Evolutionary conservation across 2,113 vertebrate species (phyloP).

Genomic region (Stercorarius parasiticus): DNA sequence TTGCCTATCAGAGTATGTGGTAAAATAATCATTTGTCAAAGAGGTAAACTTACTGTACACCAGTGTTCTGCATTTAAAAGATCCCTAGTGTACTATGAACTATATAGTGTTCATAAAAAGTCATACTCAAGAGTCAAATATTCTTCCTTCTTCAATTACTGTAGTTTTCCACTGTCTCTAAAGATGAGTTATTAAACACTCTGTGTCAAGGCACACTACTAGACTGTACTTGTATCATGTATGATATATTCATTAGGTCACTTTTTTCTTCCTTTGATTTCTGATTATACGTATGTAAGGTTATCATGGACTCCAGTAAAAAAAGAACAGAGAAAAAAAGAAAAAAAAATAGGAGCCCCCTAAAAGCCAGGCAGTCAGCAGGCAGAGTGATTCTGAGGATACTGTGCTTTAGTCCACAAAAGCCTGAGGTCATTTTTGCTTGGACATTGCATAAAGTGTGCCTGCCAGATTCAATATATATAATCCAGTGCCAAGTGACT

Average conservation of each 20-base stretch:
- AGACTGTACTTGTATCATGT: not conserved
- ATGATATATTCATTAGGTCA: conserved; percentile 39
- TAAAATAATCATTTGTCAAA: conserved; percentile 75
- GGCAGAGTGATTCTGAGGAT: not conserved
- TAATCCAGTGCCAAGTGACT: conserved; percentile 34
- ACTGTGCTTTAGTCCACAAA: not conserved
- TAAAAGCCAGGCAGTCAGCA: not conserved
- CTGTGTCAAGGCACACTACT: conserved; percentile 35
- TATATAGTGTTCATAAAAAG: conserved; percentile 65
- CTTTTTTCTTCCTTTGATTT: not conserved
- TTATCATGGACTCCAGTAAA: not conserved
- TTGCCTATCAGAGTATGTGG: conserved; percentile 48
- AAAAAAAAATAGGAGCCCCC: not conserved
- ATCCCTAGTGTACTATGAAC: conserved; percentile 64
- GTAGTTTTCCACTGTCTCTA: conserved; percentile 62
- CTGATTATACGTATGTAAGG: not conserved
- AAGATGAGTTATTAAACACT: conserved; percentile 58
- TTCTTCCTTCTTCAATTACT: conserved; percentile 70
- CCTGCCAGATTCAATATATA: conserved; percentile 66
- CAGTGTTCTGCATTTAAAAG: conserved; percentile 68
- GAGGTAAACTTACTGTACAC: conserved; percentile 68
- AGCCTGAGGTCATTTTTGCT: conserved; percentile 43
- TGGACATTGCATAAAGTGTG: conserved; percentile 8
- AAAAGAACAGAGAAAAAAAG: not conserved
- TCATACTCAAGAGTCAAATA: conserved; percentile 62